Conservation (phyloP, 1,140 invertebrate species). For the Daktulosphaira vitifoliae region DNA sequence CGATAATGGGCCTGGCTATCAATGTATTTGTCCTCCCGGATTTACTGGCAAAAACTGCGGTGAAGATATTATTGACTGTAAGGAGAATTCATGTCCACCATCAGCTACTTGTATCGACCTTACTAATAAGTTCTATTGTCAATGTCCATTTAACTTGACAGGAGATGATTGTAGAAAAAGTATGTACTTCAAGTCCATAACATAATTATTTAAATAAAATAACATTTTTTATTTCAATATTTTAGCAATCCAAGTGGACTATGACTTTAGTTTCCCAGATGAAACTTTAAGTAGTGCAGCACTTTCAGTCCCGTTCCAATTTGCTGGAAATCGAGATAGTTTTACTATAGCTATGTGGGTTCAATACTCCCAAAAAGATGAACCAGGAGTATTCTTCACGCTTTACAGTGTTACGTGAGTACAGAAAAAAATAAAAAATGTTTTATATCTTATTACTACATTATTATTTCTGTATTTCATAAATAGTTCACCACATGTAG, state of each 20-base stretch:
- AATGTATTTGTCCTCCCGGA: slow-evolving; percentile 75
- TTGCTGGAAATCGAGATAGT: slow-evolving; percentile 62
- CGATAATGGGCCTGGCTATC: slow-evolving; percentile 73
- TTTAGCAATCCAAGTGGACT: slow-evolving; percentile 86
- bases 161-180: slow-evolving; percentile 93
- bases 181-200: slow-evolving; percentile 44
- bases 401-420: slow-evolving; percentile 74
- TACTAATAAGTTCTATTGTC: slow-evolving; percentile 85
- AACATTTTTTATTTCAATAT: slow-evolving; percentile 36
- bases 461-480: slow-evolving; percentile 24
- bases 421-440: not conserved
- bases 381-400: slow-evolving; percentile 86
- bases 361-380: slow-evolving; percentile 81
- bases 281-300: slow-evolving; percentile 76
- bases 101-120: slow-evolving; percentile 90
- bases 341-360: slow-evolving; percentile 93
- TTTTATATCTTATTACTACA: not conserved
- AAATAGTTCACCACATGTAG: slow-evolving; percentile 65
- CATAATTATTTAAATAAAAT: not conserved
- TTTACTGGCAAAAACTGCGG: slow-evolving; percentile 80
- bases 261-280: slow-evolving; percentile 90
- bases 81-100: slow-evolving; percentile 87
- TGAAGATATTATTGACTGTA: slow-evolving; percentile 84
- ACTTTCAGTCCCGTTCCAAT: slow-evolving; percentile 75
- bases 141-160: slow-evolving; percentile 92